These are phyloP conservation scores for Ammodytes marinus DNA, from an alignment of 2,113 vertebrate species.

Conservation along the genomic window DNA sequence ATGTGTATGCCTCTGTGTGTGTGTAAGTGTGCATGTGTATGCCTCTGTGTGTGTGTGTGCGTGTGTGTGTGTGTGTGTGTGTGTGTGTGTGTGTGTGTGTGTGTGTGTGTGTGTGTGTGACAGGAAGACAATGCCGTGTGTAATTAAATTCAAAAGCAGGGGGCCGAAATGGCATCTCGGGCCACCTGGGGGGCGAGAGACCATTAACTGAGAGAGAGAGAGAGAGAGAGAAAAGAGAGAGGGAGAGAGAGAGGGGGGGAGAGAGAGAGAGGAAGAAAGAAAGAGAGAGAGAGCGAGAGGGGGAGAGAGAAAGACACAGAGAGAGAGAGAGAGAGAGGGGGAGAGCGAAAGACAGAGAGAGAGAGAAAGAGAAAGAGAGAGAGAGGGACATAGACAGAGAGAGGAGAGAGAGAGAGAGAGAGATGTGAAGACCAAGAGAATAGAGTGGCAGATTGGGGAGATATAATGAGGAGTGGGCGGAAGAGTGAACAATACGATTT, in stretches of 20 bases:
- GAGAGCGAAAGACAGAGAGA: no score
- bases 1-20: conserved; percentile 16
- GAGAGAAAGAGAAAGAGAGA: no score
- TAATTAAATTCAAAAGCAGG: conserved; percentile 75
- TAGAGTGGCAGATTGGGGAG: conserved; percentile 9
- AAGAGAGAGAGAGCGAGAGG: conserved; percentile 3
- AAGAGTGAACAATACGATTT: no score
- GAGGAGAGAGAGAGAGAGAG: no score
- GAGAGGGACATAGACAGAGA: no score
- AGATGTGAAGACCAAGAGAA: no score
- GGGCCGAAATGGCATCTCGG: conserved; percentile 59
- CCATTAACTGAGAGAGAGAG: conserved; percentile 43
- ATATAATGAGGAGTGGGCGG: conserved; percentile 1
- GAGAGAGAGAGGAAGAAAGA: conserved; percentile 1
- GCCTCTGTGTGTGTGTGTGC: not conserved
- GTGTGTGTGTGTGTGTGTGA: not conserved
- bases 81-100: conserved; percentile 26
- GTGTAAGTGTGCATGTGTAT: conserved; percentile 4
- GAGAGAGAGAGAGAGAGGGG: no score
- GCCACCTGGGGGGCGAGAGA: conserved; percentile 71
- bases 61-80: not conserved
- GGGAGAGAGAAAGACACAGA: not conserved
- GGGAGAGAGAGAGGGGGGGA: not conserved
- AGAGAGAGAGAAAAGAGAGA: not conserved
- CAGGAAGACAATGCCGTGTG: conserved; percentile 65